Evolutionary conservation across 2,113 vertebrate species (phyloP).

Genomic region (Amphilophus citrinellus): DNA sequence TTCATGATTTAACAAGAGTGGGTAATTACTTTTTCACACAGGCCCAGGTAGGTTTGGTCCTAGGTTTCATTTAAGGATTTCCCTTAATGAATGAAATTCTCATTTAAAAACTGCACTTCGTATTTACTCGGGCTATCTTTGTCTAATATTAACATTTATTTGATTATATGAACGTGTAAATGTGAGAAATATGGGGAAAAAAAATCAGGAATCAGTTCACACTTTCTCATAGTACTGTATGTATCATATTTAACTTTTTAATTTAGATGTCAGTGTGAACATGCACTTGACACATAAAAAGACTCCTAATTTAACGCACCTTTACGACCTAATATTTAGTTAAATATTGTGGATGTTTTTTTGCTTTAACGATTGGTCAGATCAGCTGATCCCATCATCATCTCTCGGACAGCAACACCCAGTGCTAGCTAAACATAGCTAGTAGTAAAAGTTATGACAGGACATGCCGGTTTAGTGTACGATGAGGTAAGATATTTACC

Average conservation of each 20-base stretch:
- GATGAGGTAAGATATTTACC: conserved; percentile 38
- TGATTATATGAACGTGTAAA: too few relatives aligned
- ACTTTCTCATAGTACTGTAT: neutral
- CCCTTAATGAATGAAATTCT: too few relatives aligned
- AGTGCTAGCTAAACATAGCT: conserved; percentile 45
- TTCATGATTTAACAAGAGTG: too few relatives aligned
- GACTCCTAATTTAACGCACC: neutral
- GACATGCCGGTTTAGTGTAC: neutral
- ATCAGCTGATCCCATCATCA: conserved; percentile 61
- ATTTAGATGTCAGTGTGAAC: neutral
- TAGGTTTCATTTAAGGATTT: too few relatives aligned
- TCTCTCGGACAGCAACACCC: conserved; percentile 38
- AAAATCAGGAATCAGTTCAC: neutral
- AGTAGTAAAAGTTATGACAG: conserved; percentile 32
- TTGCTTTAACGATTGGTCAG: neutral
- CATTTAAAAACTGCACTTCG: too few relatives aligned
- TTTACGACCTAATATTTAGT: neutral
- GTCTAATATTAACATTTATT: too few relatives aligned
- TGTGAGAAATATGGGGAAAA: too few relatives aligned
- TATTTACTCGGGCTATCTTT: too few relatives aligned
- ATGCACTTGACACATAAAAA: neutral
- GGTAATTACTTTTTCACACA: too few relatives aligned
- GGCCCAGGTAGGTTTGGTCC: too few relatives aligned
- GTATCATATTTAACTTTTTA: neutral
- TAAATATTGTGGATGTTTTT: neutral